phyloP scores from a whole-genome alignment of 2,113 vertebrate genomes.

The Boulengerochromis microlepis region DNA sequence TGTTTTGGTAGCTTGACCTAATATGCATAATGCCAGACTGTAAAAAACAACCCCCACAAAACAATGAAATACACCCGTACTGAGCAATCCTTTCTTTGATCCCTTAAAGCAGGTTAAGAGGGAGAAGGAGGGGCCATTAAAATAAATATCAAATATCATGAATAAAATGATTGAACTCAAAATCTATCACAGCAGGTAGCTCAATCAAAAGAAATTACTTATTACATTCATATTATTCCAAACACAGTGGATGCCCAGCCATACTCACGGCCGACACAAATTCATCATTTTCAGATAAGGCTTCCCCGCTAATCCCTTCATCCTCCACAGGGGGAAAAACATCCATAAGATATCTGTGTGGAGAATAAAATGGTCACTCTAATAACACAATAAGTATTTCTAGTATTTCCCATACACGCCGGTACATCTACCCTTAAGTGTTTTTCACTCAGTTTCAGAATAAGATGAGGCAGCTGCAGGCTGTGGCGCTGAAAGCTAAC shows the following conservation, averaged over 20 bases:
- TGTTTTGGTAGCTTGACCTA: constrained; percentile 12
- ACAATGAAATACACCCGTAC: not conserved
- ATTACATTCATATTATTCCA: not conserved
- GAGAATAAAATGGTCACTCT: not conserved
- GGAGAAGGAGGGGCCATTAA: not conserved
- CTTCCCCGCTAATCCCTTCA: not conserved
- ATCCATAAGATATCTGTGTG: not conserved
- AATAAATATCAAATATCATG: constrained; percentile 8
- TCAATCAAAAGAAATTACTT: not conserved
- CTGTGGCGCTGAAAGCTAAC: not conserved
- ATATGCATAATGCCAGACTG: constrained; percentile 3
- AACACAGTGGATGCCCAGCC: not conserved
- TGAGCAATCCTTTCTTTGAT: not conserved
- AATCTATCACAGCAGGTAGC: not conserved
- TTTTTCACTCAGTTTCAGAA: not conserved
- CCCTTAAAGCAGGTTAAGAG: constrained; percentile 35
- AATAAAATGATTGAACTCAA: not conserved
- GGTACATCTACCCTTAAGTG: not conserved
- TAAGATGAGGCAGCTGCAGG: not conserved
- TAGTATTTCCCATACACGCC: not conserved
- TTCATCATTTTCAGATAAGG: not conserved
- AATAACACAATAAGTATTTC: not conserved
- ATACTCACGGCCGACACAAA: not conserved
- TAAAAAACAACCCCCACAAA: constrained; percentile 28
- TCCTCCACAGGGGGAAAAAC: not conserved